Percentiles rank a stretch among this genome's conserved stretches.
phyloP scores from a whole-genome alignment of 2,113 vertebrate genomes.

The Nothoprocta pentlandii region DNA sequence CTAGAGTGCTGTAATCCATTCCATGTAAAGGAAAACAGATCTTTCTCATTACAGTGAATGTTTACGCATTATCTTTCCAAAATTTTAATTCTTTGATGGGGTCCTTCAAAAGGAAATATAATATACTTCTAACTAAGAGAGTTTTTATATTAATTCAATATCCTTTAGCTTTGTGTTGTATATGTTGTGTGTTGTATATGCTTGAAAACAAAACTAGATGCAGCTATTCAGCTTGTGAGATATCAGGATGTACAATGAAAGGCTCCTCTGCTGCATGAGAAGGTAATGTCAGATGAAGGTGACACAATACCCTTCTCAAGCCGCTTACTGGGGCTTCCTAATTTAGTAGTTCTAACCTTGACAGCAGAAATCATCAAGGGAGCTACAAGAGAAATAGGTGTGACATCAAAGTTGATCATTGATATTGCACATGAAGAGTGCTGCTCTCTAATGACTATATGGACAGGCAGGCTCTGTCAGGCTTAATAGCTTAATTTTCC shows the following conservation, averaged over 20 bases:
- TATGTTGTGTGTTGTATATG: not conserved
- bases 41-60: not conserved
- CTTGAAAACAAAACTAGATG: not conserved
- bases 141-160: slow-evolving; percentile 5
- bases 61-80: not conserved
- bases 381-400: not conserved
- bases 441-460: not conserved
- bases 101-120: not conserved
- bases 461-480: not conserved
- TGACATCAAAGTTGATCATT: slow-evolving; percentile 35
- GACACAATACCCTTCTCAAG: not conserved
- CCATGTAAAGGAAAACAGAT: not conserved
- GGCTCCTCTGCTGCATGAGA: not conserved
- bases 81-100: not conserved
- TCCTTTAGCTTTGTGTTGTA: not conserved
- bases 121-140: not conserved
- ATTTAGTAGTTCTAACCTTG: not conserved
- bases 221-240: not conserved
- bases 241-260: fast-evolving
- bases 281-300: not conserved
- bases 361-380: not conserved
- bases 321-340: not conserved
- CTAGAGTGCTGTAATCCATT: not conserved
- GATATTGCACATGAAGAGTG: not conserved
- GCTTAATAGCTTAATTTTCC: slow-evolving; percentile 18